Conservation (phyloP, 2,797 vertebrate genomes). For the Sylvilagus floridanus region DNA sequence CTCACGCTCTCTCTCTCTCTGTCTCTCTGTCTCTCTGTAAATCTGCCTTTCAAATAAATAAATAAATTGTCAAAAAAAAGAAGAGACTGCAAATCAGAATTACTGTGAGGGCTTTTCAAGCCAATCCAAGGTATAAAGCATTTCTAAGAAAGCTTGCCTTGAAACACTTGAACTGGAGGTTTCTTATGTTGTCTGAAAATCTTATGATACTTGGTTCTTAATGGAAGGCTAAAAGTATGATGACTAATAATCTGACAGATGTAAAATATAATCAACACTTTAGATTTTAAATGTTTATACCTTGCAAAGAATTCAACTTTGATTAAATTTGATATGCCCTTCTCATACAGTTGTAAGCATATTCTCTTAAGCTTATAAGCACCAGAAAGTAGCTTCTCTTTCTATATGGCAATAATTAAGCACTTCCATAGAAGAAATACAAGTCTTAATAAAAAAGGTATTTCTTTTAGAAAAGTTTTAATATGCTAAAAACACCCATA, state of each 20-base stretch:
- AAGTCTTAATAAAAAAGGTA: not conserved
- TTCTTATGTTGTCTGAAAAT: slow-evolving; percentile 31
- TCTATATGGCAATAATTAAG: not conserved
- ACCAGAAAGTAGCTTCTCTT: not conserved
- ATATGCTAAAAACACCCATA: slow-evolving; percentile 29
- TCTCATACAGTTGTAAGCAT: slow-evolving; percentile 9
- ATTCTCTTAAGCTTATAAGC: not conserved
- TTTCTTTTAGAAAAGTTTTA: not conserved
- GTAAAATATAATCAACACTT: slow-evolving; percentile 42
- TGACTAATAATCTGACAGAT: not conserved
- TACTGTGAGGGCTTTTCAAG: slow-evolving; percentile 13
- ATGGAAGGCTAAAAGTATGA: not conserved
- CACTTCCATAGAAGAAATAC: not conserved
- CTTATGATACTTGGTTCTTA: not conserved
- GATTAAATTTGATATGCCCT: slow-evolving; percentile 12
- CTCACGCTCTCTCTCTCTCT: no score
- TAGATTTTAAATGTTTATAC: not conserved
- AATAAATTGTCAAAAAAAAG: no score
- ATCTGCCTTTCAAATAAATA: no score
- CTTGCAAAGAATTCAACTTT: not conserved
- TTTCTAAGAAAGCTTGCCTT: slow-evolving; percentile 54
- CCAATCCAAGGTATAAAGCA: slow-evolving; percentile 9
- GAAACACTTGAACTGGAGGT: not conserved
- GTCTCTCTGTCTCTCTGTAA: no score
- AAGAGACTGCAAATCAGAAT: slow-evolving; percentile 12